These are phyloP conservation scores for Falco cherrug DNA, from an alignment of 2,797 vertebrate genomes.

Conservation along the genomic window DNA sequence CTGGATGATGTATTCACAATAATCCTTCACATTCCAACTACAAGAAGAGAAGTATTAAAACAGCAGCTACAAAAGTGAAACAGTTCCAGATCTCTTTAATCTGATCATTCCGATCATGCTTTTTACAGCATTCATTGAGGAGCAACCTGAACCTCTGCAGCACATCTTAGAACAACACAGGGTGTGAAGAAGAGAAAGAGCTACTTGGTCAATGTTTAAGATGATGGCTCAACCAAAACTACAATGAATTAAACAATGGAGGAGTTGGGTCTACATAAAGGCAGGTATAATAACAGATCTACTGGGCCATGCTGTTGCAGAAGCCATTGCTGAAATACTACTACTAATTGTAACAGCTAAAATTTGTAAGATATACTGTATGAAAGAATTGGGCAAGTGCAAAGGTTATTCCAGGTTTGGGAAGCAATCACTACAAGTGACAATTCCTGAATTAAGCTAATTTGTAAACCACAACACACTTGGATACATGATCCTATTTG, in stretches of 20 bases:
- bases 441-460: background rate
- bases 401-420: background rate
- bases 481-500: background rate
- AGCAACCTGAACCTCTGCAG: background rate
- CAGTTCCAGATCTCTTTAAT: background rate
- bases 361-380: background rate
- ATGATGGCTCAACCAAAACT: background rate
- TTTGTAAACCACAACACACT: background rate
- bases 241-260: background rate
- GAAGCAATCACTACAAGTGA: background rate
- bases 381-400: background rate
- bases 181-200: background rate
- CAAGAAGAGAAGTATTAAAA: background rate
- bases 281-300: background rate
- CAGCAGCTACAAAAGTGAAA: background rate
- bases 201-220: background rate
- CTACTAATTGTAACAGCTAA: background rate
- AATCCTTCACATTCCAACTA: conserved; percentile 15
- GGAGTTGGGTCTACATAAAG: background rate
- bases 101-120: background rate
- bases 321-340: background rate
- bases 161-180: background rate
- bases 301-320: background rate
- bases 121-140: background rate
- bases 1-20: conserved; percentile 24